A percentile compares a stretch with the other conserved stretches of the same genome.
These are phyloP conservation scores for Haliclystus octoradiatus DNA, from an alignment of 30 jellyfish, hydroid and myxozoan genomes.

Conservation along the genomic window DNA sequence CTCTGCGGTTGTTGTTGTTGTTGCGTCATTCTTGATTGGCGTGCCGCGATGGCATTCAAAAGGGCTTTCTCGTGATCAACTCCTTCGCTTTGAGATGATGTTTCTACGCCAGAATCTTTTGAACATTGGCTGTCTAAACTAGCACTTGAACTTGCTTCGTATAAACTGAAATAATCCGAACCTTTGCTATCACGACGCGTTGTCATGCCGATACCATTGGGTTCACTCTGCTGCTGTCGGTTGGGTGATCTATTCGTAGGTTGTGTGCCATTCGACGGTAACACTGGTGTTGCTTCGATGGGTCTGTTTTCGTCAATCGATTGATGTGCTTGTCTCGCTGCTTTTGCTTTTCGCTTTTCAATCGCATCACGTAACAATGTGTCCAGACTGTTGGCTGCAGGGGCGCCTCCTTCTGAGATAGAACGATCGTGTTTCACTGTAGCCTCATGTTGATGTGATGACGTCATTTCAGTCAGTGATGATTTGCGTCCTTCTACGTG, in stretches of 20 bases:
- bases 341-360: background rate
- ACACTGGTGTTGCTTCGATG: background rate
- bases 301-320: background rate
- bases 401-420: conserved; percentile 1
- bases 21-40: conserved; percentile 70
- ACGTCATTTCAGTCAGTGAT: background rate
- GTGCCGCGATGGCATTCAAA: conserved; percentile 78
- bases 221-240: background rate
- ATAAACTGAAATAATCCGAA: conserved; percentile 39
- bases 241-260: background rate
- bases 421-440: background rate
- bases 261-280: background rate
- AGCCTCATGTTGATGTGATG: background rate
- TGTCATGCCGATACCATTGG: background rate
- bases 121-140: conserved; percentile 81
- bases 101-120: conserved; percentile 84
- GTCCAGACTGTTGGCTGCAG: background rate
- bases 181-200: conserved; percentile 23
- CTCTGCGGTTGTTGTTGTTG: background rate
- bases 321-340: too few species aligned
- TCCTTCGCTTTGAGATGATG: conserved; percentile 12
- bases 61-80: conserved; percentile 74
- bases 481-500: too few species aligned
- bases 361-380: background rate
- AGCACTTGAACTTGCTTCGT: conserved; percentile 68